A percentile compares a stretch with the other conserved stretches of the same genome.
Conservation (phyloP, 2,797 vertebrate genomes). For the Myotis findleyi region DNA sequence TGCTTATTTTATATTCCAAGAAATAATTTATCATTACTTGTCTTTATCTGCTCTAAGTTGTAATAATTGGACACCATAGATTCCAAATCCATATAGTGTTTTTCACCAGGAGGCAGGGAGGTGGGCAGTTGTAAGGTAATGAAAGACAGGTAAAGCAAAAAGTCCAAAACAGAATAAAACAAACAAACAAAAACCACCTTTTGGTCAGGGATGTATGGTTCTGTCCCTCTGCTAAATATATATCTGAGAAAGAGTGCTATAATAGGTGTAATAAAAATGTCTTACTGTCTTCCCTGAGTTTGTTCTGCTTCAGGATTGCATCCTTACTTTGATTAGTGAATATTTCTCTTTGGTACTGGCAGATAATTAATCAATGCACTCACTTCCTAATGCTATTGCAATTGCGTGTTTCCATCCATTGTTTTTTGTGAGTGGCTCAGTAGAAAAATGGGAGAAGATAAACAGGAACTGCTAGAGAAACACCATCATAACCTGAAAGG, state of each 20-base stretch:
- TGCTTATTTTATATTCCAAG: background rate
- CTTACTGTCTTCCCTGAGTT: background rate
- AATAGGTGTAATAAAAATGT: background rate
- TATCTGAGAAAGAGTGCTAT: background rate
- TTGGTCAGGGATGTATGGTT: background rate
- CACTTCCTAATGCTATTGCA: background rate
- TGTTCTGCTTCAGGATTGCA: background rate
- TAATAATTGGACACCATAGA: background rate
- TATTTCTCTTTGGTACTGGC: background rate
- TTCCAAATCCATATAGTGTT: background rate
- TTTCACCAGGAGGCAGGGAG: background rate
- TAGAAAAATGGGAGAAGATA: background rate
- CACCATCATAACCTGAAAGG: background rate
- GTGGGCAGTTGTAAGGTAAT: background rate
- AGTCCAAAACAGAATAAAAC: background rate
- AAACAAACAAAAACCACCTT: background rate
- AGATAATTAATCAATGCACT: background rate
- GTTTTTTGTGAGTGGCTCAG: background rate
- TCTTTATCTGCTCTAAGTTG: background rate
- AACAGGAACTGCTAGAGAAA: background rate
- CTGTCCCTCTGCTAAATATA: background rate
- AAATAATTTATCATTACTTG: slow-evolving; percentile 8
- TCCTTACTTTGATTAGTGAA: background rate
- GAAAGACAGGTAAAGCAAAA: slow-evolving; percentile 1
- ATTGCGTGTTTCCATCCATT: background rate